Conservation (phyloP, 2,113 vertebrate genomes). For the Ivindomyrus marchei region DNA sequence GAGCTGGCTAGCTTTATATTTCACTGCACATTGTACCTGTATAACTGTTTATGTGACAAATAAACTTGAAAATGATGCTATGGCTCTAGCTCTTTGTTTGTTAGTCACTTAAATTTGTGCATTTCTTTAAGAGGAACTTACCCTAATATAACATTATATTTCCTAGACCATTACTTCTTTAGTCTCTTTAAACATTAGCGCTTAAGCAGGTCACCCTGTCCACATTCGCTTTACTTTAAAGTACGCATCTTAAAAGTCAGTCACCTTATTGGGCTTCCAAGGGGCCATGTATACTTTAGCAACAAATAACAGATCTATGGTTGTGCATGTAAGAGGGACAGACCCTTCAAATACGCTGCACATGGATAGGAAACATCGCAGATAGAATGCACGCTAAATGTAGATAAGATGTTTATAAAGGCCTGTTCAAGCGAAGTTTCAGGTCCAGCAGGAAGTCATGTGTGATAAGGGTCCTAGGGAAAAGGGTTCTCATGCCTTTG, state of each 20-base stretch:
- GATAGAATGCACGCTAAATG: neutral
- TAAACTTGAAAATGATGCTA: neutral
- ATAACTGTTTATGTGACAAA: no score
- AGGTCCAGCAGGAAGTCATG: neutral
- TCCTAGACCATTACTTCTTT: neutral
- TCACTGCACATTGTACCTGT: no score
- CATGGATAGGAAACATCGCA: neutral
- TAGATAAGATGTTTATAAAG: neutral
- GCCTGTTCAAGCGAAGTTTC: neutral
- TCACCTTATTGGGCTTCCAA: neutral
- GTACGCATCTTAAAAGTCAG: neutral
- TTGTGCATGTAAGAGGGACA: neutral
- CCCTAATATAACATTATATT: neutral
- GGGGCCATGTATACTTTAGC: neutral
- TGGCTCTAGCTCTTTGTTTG: neutral
- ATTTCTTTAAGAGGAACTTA: neutral
- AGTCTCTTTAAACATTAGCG: no score
- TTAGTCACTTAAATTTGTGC: neutral
- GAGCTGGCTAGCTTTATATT: no score
- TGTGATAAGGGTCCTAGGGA: neutral
- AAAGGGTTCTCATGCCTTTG: neutral
- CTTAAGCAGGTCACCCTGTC: neutral
- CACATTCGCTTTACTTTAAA: neutral
- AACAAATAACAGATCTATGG: neutral
- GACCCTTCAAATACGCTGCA: neutral